These are phyloP conservation scores for Trypoxylon attenuatum DNA, from an alignment of 2,888 invertebrate species.

Conservation along the genomic window DNA sequence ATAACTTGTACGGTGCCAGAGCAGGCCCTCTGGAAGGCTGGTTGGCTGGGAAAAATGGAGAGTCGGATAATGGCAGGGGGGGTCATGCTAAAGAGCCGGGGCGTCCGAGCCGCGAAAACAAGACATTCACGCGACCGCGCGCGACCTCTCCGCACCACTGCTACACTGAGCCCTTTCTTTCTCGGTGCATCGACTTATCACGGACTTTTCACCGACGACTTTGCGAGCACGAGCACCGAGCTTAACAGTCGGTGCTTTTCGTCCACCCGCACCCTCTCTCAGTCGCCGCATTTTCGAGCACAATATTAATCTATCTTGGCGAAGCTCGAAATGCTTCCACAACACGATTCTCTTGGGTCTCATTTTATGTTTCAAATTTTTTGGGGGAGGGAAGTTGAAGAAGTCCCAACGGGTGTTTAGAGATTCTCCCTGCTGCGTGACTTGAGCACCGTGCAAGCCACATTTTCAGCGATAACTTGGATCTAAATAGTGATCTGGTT, in stretches of 20 bases:
- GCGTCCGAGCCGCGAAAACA: slow-evolving; percentile 32
- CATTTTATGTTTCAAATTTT: too few species aligned
- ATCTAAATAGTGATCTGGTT: too few species aligned
- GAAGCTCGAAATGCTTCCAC: too few species aligned
- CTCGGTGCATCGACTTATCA: slow-evolving; percentile 7
- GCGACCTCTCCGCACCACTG: not conserved
- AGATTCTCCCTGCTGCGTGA: too few species aligned
- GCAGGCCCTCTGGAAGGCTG: slow-evolving; percentile 23
- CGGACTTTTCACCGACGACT: slow-evolving; percentile 1
- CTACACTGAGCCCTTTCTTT: slow-evolving; percentile 17
- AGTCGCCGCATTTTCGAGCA: not conserved
- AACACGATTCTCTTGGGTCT: too few species aligned
- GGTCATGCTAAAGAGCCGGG: slow-evolving; percentile 28
- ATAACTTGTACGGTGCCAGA: slow-evolving; percentile 35
- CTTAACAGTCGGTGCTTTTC: not conserved
- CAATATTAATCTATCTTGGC: not conserved
- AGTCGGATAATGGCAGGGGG: slow-evolving; percentile 43
- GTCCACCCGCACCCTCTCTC: not conserved
- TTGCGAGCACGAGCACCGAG: not conserved
- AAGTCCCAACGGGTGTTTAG: too few species aligned
- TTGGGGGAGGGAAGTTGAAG: too few species aligned
- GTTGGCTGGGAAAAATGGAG: slow-evolving; percentile 39
- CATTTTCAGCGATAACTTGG: too few species aligned
- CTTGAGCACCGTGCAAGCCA: too few species aligned
- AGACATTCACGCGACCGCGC: slow-evolving; percentile 31